These are phyloP conservation scores for Drosophila kanekoi DNA, from an alignment of 2,888 invertebrate genomes.

Conservation along the genomic window DNA sequence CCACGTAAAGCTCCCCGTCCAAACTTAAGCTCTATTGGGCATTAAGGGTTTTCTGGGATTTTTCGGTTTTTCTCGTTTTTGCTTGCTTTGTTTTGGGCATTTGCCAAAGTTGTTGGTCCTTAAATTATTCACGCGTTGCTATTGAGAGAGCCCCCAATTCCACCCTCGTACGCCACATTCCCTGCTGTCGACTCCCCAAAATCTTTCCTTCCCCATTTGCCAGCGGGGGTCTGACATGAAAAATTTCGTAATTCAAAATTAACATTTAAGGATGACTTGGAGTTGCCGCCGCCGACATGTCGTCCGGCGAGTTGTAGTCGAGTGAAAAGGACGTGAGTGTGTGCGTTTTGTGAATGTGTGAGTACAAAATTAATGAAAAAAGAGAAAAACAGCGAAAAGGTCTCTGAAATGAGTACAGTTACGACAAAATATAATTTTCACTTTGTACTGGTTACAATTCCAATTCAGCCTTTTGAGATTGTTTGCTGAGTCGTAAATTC, in stretches of 20 bases:
- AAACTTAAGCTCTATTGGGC: slow-evolving; percentile 74
- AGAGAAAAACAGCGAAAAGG: slow-evolving; percentile 56
- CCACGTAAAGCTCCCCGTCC: slow-evolving; percentile 28
- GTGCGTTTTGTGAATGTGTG: slow-evolving; percentile 36
- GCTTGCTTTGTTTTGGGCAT: slow-evolving; percentile 52
- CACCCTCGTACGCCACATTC: not conserved
- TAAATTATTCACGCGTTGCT: slow-evolving; percentile 74
- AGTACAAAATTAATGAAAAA: slow-evolving; percentile 69
- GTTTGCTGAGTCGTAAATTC: slow-evolving; percentile 45
- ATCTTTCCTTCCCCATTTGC: slow-evolving; percentile 32
- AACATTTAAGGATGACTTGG: slow-evolving; percentile 81
- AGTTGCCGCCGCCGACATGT: slow-evolving; percentile 60
- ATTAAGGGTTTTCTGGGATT: slow-evolving; percentile 72
- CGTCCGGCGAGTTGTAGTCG: slow-evolving; percentile 40
- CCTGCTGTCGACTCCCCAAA: not conserved
- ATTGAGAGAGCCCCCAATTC: slow-evolving; percentile 35
- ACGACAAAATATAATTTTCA: slow-evolving; percentile 64
- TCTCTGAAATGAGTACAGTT: slow-evolving; percentile 64
- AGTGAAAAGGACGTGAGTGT: slow-evolving; percentile 53
- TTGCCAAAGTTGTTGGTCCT: slow-evolving; percentile 66
- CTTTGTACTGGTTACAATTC: slow-evolving; percentile 49
- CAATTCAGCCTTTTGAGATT: slow-evolving; percentile 68
- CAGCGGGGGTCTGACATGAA: slow-evolving; percentile 65
- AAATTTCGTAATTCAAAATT: slow-evolving; percentile 81
- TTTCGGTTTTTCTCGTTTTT: slow-evolving; percentile 29